Percentiles rank a stretch among this genome's conserved stretches.
These are phyloP conservation scores for Denticeps clupeoides DNA, from an alignment of 2,797 vertebrate genomes.

Conservation along the genomic window DNA sequence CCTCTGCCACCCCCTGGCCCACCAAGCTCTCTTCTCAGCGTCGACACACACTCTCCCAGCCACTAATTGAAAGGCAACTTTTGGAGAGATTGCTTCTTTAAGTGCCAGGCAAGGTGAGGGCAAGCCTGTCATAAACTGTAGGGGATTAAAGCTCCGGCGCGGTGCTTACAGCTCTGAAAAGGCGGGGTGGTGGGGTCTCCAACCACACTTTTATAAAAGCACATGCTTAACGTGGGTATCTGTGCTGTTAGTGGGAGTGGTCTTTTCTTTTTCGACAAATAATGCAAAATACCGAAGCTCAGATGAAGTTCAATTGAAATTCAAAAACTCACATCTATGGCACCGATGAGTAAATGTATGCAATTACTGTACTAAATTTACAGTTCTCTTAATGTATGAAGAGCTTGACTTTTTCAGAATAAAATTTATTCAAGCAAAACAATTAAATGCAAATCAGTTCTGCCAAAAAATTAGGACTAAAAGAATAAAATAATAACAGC, in stretches of 20 bases:
- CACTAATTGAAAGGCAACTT: constrained; percentile 60
- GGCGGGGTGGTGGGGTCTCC: too few relatives aligned
- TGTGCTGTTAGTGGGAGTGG: too few relatives aligned
- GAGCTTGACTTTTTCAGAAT: constrained; percentile 4
- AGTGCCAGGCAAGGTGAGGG: constrained; percentile 72
- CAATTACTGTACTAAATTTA: constrained; percentile 5
- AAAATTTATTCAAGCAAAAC: too few relatives aligned
- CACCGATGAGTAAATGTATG: neutral
- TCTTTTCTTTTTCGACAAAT: too few relatives aligned
- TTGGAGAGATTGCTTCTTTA: constrained; percentile 73
- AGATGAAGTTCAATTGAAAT: constrained; percentile 10
- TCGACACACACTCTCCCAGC: constrained; percentile 53
- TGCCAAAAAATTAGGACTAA: neutral
- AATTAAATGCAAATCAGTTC: constrained; percentile 4
- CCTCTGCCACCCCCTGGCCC: constrained; percentile 37
- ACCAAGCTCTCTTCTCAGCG: constrained; percentile 44
- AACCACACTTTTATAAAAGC: too few relatives aligned
- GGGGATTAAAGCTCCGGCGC: constrained; percentile 50
- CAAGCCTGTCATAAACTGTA: constrained; percentile 56
- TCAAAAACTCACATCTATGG: constrained; percentile 7
- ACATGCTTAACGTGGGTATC: too few relatives aligned
- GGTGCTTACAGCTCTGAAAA: constrained; percentile 36
- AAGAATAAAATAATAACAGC: too few relatives aligned
- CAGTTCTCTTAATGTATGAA: constrained; percentile 7
- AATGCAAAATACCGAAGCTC: constrained; percentile 7